Conservation (phyloP, 2,797 vertebrate species). For the Chrysocyon brachyurus region DNA sequence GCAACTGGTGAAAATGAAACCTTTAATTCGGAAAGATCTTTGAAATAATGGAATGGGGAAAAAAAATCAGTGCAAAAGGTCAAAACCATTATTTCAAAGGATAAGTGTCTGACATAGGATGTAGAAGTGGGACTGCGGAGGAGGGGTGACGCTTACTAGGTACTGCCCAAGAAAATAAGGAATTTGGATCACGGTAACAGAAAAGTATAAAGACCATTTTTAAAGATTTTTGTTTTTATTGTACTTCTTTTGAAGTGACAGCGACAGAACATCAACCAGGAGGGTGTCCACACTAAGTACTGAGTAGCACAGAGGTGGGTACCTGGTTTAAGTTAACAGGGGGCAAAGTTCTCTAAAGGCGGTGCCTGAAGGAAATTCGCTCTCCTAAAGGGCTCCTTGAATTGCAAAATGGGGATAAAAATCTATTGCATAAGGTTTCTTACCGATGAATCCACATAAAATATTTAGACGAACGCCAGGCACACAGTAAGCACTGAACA, state of each 20-base stretch:
- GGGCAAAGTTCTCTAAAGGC: conserved; percentile 69
- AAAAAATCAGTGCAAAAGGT: neutral
- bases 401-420: neutral
- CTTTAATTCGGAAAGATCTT: conserved; percentile 7
- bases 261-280: neutral
- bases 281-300: neutral
- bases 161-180: neutral
- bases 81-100: conserved; percentile 41
- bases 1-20: conserved; percentile 47
- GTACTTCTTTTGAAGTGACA: conserved; percentile 24
- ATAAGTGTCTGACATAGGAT: neutral
- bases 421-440: neutral
- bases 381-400: neutral
- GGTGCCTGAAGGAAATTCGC: neutral
- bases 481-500: neutral
- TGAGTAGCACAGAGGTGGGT: neutral
- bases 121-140: neutral
- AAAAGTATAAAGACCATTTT: neutral
- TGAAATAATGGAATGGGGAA: neutral
- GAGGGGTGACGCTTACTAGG: neutral
- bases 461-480: neutral
- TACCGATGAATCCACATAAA: conserved; percentile 35
- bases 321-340: neutral
- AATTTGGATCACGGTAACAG: conserved; percentile 20
- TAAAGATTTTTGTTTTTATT: neutral